Conservation (phyloP, 2,113 vertebrate species). For the Rhea pennata region DNA sequence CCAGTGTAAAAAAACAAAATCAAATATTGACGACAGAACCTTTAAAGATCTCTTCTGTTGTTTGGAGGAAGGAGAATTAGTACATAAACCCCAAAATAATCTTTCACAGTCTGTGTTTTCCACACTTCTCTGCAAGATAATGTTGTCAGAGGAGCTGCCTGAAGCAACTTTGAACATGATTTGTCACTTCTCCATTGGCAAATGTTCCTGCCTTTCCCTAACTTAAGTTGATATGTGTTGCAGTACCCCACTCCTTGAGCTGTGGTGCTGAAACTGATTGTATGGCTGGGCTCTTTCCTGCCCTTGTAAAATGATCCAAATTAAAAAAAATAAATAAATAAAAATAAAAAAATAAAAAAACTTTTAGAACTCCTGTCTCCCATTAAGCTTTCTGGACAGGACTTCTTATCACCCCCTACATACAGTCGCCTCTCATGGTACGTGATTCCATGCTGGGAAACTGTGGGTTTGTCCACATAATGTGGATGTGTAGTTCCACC, state of each 20-base stretch:
- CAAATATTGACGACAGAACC: neutral
- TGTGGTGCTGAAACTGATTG: neutral
- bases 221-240: neutral
- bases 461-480: neutral
- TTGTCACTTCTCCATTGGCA: neutral
- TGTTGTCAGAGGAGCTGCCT: neutral
- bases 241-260: neutral
- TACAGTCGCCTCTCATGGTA: neutral
- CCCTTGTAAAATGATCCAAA: too few species aligned
- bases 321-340: neutral
- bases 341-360: neutral
- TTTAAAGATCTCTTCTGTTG: neutral
- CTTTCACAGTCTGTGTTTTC: neutral
- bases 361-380: neutral
- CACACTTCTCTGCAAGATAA: neutral
- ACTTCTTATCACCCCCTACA: neutral
- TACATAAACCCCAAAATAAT: neutral
- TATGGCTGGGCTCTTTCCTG: neutral
- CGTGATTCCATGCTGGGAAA: neutral
- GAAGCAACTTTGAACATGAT: neutral
- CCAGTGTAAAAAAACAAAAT: neutral
- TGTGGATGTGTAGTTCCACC: neutral
- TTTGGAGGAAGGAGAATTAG: neutral
- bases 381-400: neutral
- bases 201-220: neutral